Evolutionary conservation across 2,888 invertebrate species (phyloP).

Genomic region (Carabus problematicus): DNA sequence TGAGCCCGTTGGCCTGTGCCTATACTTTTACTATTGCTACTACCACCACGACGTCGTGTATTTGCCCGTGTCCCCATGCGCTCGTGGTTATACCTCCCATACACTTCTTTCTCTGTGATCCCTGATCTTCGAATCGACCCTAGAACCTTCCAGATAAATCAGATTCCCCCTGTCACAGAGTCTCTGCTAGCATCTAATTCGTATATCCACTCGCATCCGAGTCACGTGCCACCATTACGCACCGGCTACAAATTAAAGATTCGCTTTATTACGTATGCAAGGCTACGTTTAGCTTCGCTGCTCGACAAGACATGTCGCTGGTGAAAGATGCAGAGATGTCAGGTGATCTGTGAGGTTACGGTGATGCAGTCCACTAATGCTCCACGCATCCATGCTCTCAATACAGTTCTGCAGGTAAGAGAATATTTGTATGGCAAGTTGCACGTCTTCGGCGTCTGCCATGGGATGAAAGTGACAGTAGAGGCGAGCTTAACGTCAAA

Average conservation of each 20-base stretch:
- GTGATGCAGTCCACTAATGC: slow-evolving; percentile 32
- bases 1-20: no score
- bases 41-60: no score
- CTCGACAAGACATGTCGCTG: no score
- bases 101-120: no score
- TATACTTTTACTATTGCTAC: no score
- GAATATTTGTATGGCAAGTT: slow-evolving; percentile 18
- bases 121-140: slow-evolving; percentile 7
- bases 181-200: slow-evolving; percentile 22
- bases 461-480: slow-evolving; percentile 59
- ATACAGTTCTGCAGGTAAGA: neutral
- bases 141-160: slow-evolving; percentile 48
- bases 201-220: slow-evolving; percentile 22
- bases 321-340: no score
- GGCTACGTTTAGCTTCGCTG: neutral
- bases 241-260: slow-evolving; percentile 38
- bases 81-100: no score
- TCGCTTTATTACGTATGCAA: slow-evolving; percentile 29
- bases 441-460: slow-evolving; percentile 20
- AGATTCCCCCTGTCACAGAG: slow-evolving; percentile 49
- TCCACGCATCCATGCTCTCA: slow-evolving; percentile 28
- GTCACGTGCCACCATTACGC: slow-evolving; percentile 36
- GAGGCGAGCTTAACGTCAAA: slow-evolving; percentile 61
- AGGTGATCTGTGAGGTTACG: no score
- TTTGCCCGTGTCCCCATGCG: neutral